Conservation (phyloP, 2,888 invertebrate species). For the Beris morrisii region DNA sequence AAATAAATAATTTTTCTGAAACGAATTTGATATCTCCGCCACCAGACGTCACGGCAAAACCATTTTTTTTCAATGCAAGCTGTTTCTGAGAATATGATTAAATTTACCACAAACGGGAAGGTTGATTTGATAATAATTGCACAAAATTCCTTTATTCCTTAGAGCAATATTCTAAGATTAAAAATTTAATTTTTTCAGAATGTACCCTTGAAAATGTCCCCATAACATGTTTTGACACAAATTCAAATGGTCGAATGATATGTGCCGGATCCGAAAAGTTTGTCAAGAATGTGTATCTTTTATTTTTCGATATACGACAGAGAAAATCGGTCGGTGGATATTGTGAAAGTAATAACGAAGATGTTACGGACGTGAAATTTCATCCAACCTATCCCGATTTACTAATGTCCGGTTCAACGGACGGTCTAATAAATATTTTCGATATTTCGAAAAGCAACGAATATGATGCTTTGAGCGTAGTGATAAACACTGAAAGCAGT, state of each 20-base stretch:
- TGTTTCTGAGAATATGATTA: no score
- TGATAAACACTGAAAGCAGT: conserved; percentile 78
- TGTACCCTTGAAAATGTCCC: conserved; percentile 55
- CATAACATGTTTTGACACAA: conserved; percentile 74
- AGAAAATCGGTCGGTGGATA: conserved; percentile 72
- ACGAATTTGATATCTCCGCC: no score
- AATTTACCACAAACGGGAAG: no score
- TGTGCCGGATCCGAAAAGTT: conserved; percentile 75
- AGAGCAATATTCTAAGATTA: no score
- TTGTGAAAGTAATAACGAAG: conserved; percentile 81
- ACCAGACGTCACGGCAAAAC: no score
- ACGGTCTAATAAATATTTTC: conserved; percentile 84
- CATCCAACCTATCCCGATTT: conserved; percentile 67
- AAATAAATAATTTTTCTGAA: no score
- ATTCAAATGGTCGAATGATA: conserved; percentile 68
- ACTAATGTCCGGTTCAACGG: conserved; percentile 75
- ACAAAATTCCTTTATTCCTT: no score
- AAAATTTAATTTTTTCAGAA: no score
- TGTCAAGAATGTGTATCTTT: conserved; percentile 69
- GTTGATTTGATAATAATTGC: no score
- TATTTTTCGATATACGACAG: conserved; percentile 79
- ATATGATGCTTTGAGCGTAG: conserved; percentile 76
- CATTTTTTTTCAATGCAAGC: no score
- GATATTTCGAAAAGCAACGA: conserved; percentile 73
- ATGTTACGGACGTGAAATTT: conserved; percentile 75